These are phyloP conservation scores for Erynnis tages DNA, from an alignment of 2,888 invertebrate genomes.

Conservation along the genomic window DNA sequence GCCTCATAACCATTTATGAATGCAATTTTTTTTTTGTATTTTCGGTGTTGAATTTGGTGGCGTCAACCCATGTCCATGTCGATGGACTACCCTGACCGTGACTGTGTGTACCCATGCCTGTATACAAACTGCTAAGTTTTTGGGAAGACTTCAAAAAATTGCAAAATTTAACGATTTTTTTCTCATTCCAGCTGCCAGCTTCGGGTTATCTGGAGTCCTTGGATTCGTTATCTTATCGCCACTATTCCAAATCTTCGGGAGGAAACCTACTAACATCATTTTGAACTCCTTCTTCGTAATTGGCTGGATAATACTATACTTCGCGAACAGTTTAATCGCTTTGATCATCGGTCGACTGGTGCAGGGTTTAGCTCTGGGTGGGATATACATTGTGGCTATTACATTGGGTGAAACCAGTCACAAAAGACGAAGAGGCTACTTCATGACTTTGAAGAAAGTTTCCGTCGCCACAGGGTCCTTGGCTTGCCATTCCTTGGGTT, in stretches of 20 bases:
- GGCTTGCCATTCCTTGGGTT: constrained; percentile 40
- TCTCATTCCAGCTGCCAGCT: constrained; percentile 41
- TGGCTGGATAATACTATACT: constrained; percentile 41
- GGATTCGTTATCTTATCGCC: constrained; percentile 42
- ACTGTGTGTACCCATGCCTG: too few species aligned
- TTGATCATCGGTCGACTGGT: constrained; percentile 40
- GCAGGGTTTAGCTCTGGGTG: constrained; percentile 41
- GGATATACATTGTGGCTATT: constrained; percentile 38
- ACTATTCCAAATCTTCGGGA: constrained; percentile 41
- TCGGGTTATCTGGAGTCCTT: constrained; percentile 40
- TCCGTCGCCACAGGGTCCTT: constrained; percentile 37
- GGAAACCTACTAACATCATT: constrained; percentile 37
- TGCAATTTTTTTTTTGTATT: too few species aligned
- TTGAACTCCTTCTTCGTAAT: constrained; percentile 30
- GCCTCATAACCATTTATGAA: too few species aligned
- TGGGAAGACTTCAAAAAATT: too few species aligned
- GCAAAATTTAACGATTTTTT: neutral
- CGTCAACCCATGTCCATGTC: too few species aligned
- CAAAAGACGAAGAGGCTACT: constrained; percentile 43
- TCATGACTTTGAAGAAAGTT: constrained; percentile 40
- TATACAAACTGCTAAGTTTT: too few species aligned
- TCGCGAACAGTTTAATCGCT: constrained; percentile 35
- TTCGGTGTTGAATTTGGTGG: too few species aligned
- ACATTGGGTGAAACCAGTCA: constrained; percentile 43
- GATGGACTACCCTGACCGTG: too few species aligned